Evolutionary conservation across 2,888 invertebrate genomes (phyloP), one percentile per base, ranked within the genome.

Genomic region (Stenurella melanura): DNA sequence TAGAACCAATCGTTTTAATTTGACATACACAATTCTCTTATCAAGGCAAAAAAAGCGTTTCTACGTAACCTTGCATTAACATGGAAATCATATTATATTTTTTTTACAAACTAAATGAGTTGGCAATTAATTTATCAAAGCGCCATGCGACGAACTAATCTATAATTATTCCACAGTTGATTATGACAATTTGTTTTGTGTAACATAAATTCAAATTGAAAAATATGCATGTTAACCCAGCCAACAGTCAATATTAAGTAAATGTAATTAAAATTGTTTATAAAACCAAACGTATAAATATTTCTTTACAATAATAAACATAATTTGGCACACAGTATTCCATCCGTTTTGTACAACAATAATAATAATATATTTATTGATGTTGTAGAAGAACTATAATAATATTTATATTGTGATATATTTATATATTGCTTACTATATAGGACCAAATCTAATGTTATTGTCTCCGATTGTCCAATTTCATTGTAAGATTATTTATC

Each of bases 311-410:
- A 58, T 69, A 56, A 30, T 18, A 54, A 67, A 75, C 56, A 69
- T 74, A 73, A 57, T 74, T 78, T 69, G 78, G 83, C 84, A 85
- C 84, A 85, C 82, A 79, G 85, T 75, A 78, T 82, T 87, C 87
- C 87, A 86, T 87, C 87, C 86, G 83, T 84, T 83, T 84, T 83
- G 85, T 87, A 86, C 85, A 87, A 87, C 84, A 86, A 86, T 85
- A 86, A 86, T 85, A 86, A 86, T 66, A 74, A 69, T 73, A 69
- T 78, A 76, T 81, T 78, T 75, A 75, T 79, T 72, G 78, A 34
- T 78, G 78, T 81, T 78, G 79, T 81, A 81, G 81, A 76, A 73
- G 73, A 80, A 76, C 50, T 72, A 76, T 77, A 75, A 78, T 79
- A 74, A 75, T 76, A 75, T 78, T 77, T 81, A 77, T 80, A 81